Evolutionary conservation across 1,140 invertebrate species (phyloP), one percentile per base, ranked within the genome.

Genomic region (Spodoptera litura): DNA sequence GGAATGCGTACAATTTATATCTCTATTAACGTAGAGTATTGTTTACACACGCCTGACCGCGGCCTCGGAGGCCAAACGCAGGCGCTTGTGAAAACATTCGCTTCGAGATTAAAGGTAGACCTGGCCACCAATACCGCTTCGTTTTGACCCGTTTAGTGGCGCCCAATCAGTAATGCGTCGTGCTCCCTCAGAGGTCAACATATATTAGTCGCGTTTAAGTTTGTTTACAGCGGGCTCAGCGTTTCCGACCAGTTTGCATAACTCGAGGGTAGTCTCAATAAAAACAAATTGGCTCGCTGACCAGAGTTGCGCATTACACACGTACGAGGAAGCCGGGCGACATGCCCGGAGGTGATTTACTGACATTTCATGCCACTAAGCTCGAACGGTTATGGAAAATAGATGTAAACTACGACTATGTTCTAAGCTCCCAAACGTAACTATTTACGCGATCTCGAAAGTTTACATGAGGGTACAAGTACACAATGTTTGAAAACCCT

Each of bases 181-280:
- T 61, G 56, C 62, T 55, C n/a, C n/a, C 80, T 76, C 78, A 81
- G 72, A 82, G 89, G 84, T 90, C 90, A 85, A 59, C 76, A 55
- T n/a, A 79, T 72, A 82, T 75, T 91, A 89, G 91, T 83, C 84
- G 74, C 76, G 74, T 87, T 83, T 79, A 83, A 86, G 89, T 91
- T 92, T 93, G 93, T 94, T 94, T 94, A 93, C 92, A 91, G 84
- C 86, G 79, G 77, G 85, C 86, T 92, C 90, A 93, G 90, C 89
- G 85, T 91, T 94, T 91, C 92, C 90, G 88, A 88, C 88, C 87
- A 90, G 90, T 93, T 93, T 92, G 91, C 91, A 92, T 93, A 92
- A 93, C 86, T 89, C 83, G 88, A 87, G 92, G 91, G 91, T 92
- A 93, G 91, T 93, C 91, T 91, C 88, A 91, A 93, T 93, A 94